Evolutionary conservation across 1,140 invertebrate species (phyloP), one percentile per base, ranked within the genome.

Genomic region (Thaumatotibia leucotreta): DNA sequence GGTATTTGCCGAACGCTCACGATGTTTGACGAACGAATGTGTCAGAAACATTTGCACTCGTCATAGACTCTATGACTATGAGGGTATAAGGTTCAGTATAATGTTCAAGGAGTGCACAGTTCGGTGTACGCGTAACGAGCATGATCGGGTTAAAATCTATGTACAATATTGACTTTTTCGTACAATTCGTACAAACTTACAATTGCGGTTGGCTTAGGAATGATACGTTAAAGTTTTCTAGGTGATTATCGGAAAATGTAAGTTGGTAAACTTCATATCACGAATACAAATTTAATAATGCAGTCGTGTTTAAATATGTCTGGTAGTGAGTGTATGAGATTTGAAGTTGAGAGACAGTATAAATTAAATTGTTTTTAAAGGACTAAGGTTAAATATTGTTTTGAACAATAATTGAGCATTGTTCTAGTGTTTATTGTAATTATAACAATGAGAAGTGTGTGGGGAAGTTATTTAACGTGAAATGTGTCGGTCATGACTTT

Each of bases 11-110:
- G 74, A 70, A 22, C 4, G 39, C 65, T 31, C 50, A 73, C 71
- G 73, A 72, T 71, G 68, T 76, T 75, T 72, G 50, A 58, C 68
- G 73, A 76, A 32, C 66, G 67, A 65, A 71, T 73, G 70, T 73
- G 67, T 20, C 4, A 4, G 39, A 20, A 45, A 45, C 17, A 17
- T n/a, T 14, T 45, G 14, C 39, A n/a, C 6, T 20, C 39, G 9
- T 4, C 14, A 20, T n/a, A 45, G 14, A 45, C 14, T 8, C 35
- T 45, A 20, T 9, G 17, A 1, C 0, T 1, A 0, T 45, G 17
- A 5, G 20, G n/a, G n/a, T n/a, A 14, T 45, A 45, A 17, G 17
- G 39, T 45, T 45, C 39, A 45, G 20, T 20, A 20, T 45, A 14
- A 17, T 20, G 5, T 20, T 14, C 8, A 14, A 9, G 6, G 2